Percentiles rank a stretch among this genome's conserved stretches.
These are phyloP conservation scores for Poeciliopsis occidentalis DNA, from an alignment of 2,113 vertebrate genomes.

Conservation along the genomic window DNA sequence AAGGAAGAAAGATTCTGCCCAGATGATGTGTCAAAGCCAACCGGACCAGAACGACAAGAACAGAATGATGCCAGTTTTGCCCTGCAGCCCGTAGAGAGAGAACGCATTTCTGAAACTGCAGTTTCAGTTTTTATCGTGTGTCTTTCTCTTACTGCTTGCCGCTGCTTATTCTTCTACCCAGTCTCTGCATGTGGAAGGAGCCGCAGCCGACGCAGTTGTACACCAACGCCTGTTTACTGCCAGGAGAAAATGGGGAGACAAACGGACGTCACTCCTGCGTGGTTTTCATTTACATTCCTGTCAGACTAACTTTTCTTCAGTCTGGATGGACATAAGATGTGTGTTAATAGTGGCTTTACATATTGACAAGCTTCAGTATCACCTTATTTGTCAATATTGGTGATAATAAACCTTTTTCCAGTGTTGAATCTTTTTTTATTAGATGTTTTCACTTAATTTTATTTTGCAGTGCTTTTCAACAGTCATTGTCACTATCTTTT, in stretches of 20 bases:
- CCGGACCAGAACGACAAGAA: too few relatives aligned
- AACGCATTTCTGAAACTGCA: neutral
- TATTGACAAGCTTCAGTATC: too few relatives aligned
- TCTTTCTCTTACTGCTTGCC: constrained; percentile 81
- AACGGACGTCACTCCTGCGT: neutral
- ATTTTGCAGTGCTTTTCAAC: too few relatives aligned
- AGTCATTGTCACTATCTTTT: too few relatives aligned
- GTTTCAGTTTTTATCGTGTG: neutral
- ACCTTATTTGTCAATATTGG: too few relatives aligned
- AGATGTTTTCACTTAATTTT: too few relatives aligned
- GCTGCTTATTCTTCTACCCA: constrained; percentile 81
- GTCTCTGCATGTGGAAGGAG: constrained; percentile 85
- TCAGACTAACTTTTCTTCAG: too few relatives aligned
- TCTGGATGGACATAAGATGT: too few relatives aligned
- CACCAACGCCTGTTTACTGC: constrained; percentile 90
- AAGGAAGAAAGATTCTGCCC: neutral
- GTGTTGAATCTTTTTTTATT: too few relatives aligned
- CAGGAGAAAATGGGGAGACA: neutral
- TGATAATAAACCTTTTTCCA: too few relatives aligned
- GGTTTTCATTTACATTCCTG: neutral
- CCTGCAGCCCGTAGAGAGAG: neutral
- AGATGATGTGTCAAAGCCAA: neutral
- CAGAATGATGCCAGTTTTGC: too few relatives aligned
- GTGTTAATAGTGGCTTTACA: too few relatives aligned
- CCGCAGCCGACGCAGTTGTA: constrained; percentile 94